These are phyloP conservation scores for Chelonus insularis DNA, from an alignment of 1,140 invertebrate species.

Conservation along the genomic window DNA sequence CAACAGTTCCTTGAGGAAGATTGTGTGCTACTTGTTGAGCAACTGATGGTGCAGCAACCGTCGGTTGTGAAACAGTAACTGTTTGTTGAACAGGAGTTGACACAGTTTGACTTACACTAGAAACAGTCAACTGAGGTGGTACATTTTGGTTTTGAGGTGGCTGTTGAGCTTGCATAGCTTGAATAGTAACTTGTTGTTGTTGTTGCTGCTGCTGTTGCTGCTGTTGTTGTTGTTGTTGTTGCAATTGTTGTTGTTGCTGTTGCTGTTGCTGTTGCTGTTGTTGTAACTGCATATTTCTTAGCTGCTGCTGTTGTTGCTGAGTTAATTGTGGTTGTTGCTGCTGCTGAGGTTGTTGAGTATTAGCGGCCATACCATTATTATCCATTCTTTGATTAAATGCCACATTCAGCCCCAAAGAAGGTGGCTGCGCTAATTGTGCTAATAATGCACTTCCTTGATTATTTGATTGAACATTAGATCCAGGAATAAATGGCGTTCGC, in stretches of 20 bases:
- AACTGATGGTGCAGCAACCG: conserved; percentile 41
- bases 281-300: conserved; percentile 45
- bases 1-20: conserved; percentile 43
- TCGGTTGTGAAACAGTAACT: conserved; percentile 44
- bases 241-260: conserved; percentile 46
- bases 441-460: conserved; percentile 65
- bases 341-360: conserved; percentile 54
- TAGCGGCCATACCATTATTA: conserved; percentile 51
- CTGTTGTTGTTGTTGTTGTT: conserved; percentile 44
- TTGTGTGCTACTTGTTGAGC: conserved; percentile 45
- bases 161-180: conserved; percentile 42
- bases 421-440: conserved; percentile 71
- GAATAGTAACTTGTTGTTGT: conserved; percentile 54
- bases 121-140: conserved; percentile 46
- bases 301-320: conserved; percentile 38
- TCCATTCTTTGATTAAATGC: conserved; percentile 62
- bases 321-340: conserved; percentile 39
- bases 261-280: conserved; percentile 46
- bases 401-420: conserved; percentile 59
- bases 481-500: conserved; percentile 51
- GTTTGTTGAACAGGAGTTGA: conserved; percentile 51
- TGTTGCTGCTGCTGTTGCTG: conserved; percentile 53
- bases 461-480: conserved; percentile 50
- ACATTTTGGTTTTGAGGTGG: conserved; percentile 41
- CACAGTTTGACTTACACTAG: conserved; percentile 47